Evolutionary conservation across 30 jellyfish, hydroid and myxozoan species (phyloP).

Genomic region (Chironex yamaguchii): DNA sequence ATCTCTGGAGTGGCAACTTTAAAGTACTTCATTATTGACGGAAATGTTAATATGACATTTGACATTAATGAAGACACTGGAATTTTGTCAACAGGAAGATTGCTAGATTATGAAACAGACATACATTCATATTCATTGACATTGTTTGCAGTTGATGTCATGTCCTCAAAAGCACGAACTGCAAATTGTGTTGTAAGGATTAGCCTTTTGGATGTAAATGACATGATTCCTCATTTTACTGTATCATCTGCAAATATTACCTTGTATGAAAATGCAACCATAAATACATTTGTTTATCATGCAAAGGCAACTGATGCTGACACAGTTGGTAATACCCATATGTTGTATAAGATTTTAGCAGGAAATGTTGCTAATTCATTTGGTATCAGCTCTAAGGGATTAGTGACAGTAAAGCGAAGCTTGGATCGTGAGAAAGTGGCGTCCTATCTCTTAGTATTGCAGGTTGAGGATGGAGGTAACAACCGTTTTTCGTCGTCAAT

Average conservation of each 20-base stretch:
- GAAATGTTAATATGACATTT: slow-evolving; percentile 40
- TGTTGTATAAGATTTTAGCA: slow-evolving; percentile 22
- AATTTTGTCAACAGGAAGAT: slow-evolving; percentile 24
- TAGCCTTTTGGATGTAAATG: slow-evolving; percentile 68
- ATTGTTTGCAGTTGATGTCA: slow-evolving; percentile 60
- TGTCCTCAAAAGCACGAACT: slow-evolving; percentile 25
- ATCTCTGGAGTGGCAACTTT: background rate
- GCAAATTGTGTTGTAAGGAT: slow-evolving; percentile 33
- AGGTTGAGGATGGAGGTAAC: slow-evolving; percentile 73
- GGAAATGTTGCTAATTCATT: slow-evolving; percentile 35
- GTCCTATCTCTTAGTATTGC: slow-evolving; percentile 24
- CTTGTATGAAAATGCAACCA: slow-evolving; percentile 52
- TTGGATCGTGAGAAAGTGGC: slow-evolving; percentile 78
- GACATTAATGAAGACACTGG: slow-evolving; percentile 49
- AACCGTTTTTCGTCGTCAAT: slow-evolving; percentile 34
- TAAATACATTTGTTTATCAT: slow-evolving; percentile 42
- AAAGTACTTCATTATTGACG: slow-evolving; percentile 26
- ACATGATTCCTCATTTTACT: slow-evolving; percentile 66
- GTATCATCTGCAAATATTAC: background rate
- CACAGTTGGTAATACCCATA: slow-evolving; percentile 22
- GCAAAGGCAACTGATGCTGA: slow-evolving; percentile 64
- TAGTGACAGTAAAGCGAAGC: slow-evolving; percentile 5
- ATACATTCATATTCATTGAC: background rate
- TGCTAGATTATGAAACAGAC: slow-evolving; percentile 65
- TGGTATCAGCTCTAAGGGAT: slow-evolving; percentile 64